A percentile compares a stretch with the other conserved stretches of the same genome.
Evolutionary conservation across 2,113 vertebrate genomes (phyloP).

Genomic region (Haemorhous mexicanus): DNA sequence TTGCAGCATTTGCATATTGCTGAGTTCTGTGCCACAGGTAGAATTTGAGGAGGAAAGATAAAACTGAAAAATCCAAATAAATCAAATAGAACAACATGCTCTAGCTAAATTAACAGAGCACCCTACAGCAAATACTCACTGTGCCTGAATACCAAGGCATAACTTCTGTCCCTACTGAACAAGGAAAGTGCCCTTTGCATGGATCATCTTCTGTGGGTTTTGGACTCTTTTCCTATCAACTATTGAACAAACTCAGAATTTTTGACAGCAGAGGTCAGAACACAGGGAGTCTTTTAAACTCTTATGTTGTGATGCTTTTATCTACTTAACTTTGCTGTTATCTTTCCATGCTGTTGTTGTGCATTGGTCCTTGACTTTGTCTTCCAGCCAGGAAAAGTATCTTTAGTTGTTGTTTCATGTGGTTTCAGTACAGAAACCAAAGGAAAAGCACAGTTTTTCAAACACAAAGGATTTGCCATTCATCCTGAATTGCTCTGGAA

Average conservation of each 20-base stretch:
- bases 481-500: neutral
- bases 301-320: neutral
- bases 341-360: neutral
- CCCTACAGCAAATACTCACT: neutral
- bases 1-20: neutral
- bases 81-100: neutral
- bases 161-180: neutral
- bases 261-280: neutral
- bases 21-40: neutral
- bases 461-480: neutral
- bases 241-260: neutral
- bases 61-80: neutral
- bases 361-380: neutral
- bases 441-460: neutral
- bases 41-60: neutral
- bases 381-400: neutral
- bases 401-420: neutral
- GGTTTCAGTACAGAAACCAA: neutral
- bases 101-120: neutral
- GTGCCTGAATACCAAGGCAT: neutral
- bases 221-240: neutral
- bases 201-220: neutral
- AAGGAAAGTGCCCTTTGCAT: neutral
- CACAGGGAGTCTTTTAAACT: neutral
- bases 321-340: neutral